Base-by-base conservation (phyloP, 2,113 vertebrate species). In the Pachypanchax playfairii region DNA sequence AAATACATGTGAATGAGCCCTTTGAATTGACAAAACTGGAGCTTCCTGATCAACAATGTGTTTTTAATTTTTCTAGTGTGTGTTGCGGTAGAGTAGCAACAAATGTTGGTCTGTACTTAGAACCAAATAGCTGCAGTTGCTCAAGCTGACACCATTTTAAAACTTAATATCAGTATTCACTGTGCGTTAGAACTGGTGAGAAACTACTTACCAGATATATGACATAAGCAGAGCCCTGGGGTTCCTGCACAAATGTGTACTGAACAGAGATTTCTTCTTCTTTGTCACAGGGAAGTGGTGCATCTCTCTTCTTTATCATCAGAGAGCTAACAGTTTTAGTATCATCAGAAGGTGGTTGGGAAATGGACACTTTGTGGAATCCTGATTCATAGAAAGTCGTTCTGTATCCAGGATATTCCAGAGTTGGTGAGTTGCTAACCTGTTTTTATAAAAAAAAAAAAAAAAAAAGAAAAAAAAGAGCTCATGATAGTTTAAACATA, bases 191-290 rank as follows among this genome's bases (percentile, higher is more conserved):
- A 11, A 3, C 11, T 31, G n/a, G 29, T 11, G 10, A 15, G 7
- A 38, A 38, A 38, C 18, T 18, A 77, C 91, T 84, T 58, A 92
- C 91, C 83, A 86, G 63, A 70, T 87, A 90, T 3, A 90, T 76
- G 17, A 92, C 1, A n/a, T 85, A 74, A 28, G 79, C 54, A 2
- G 33, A 33, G 18, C 65, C 77, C 11, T 36, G 25, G 0, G 38
- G 65, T 54, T 92, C 91, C 39, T 83, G 85, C 13, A 80, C 65
- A 11, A 91, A 29, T 2, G 63, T 66, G 56, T 90, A 92, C 6
- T 59, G 28, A 60, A 91, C 56, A 17, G 21, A 59, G 28, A 91
- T 58, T 0, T 73, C 2, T 24, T 59, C 41, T 18, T 84, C 67
- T 28, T 0, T 25, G 15, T 61, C 53, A 57, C 91, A 92, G 26